phyloP scores from a whole-genome alignment of 2,797 vertebrate species.

The Tinamus major region DNA sequence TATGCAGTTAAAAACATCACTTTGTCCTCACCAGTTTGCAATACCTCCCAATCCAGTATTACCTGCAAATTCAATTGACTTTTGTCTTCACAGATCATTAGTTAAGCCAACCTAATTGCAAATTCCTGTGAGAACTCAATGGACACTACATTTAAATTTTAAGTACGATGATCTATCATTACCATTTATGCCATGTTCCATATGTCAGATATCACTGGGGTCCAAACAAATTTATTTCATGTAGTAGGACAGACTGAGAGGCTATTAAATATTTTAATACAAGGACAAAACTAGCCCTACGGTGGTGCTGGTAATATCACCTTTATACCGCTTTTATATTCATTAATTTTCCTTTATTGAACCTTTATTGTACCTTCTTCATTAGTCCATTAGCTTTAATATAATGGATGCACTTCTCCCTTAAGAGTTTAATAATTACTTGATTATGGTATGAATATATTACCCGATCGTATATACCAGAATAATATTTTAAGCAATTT shows the following conservation, averaged over 20 bases:
- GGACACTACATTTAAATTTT: background rate
- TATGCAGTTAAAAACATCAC: background rate
- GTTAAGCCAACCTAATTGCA: background rate
- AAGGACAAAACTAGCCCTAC: background rate
- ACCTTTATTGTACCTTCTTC: background rate
- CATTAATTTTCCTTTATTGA: background rate
- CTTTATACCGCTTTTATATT: background rate
- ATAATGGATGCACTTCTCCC: background rate
- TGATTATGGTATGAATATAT: background rate
- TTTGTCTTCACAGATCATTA: constrained; percentile 2
- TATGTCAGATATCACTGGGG: background rate
- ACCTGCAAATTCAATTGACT: background rate
- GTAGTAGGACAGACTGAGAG: background rate
- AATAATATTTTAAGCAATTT: background rate
- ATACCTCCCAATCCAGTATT: background rate
- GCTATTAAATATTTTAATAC: background rate
- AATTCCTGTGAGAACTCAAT: background rate
- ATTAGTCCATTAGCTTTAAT: background rate
- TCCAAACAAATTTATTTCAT: background rate
- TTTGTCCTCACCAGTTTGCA: background rate
- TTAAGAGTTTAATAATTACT: background rate
- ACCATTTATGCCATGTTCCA: rapidly evolving
- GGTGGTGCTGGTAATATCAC: background rate
- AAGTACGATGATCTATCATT: background rate
- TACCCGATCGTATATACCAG: background rate